Base-by-base conservation (phyloP, 2,888 invertebrate species). In the Rapana venosa region DNA sequence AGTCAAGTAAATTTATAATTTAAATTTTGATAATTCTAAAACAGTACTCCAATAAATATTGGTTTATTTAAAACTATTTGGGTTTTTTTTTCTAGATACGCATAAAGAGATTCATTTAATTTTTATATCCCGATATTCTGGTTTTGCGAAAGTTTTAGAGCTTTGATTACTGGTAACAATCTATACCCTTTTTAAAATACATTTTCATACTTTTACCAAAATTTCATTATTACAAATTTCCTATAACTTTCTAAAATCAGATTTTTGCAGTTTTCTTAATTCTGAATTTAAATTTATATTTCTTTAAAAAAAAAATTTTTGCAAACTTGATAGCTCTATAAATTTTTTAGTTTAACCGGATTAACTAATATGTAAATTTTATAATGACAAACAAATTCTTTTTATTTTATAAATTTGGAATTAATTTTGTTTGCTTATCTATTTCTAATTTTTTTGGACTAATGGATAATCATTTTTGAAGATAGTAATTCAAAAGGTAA, bases 1-100 rank as follows among this genome's bases (percentile, higher is more conserved):
- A 74, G n/a, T 91, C 86, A 90, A 90, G 87, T 90, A 91, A 90
- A 90, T 83, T 90, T 56, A 91, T 91, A 91, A 90, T 90, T 90
- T 88, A 89, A 87, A 36, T 87, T 91, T 91, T 79, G 87, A 88
- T 84, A 88, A 91, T 87, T 91, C 91, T 90, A 90, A 91, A 81
- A 90, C 85, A 87, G 30, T 84, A 84, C 20, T 58, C 90, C 90
- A 74, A 90, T 74, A 89, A 84, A 90, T 61, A 91, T 88, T 36
- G 91, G 91, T 91, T 90, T 91, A 90, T 91, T 61, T 87, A 91
- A 91, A 58, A 86, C n/a, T n/a, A 74, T n/a, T 4, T 1, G n/a
- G n/a, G 1, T 74, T 26, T 74, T 11, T 4, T n/a, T 6, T 74
- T 74, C 26, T 74, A 5, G 2, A 1, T 5, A 74, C n/a, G 74